Base-by-base conservation (phyloP, 2,113 vertebrate species). In the Callithrix jacchus region DNA sequence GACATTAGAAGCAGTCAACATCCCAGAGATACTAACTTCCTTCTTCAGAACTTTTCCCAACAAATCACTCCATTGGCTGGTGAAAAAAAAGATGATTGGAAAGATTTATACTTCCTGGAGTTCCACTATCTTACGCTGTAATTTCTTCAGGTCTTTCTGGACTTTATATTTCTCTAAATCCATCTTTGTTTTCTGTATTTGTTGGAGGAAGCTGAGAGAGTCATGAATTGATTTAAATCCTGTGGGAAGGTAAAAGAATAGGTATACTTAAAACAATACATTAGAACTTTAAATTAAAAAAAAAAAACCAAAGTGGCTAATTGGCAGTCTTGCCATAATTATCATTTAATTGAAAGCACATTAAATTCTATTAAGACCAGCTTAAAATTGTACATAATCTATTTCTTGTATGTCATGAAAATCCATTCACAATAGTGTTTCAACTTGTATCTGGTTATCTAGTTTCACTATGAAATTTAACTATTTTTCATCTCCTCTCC, bases 201-300 rank as follows among this genome's bases (percentile, higher is more conserved):
- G 98, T 97, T 98, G 99, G 92, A 99, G 98, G 92, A 99, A 98
- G 73, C 97, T 98, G 70, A 99, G 98, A 96, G 99, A 99, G 30
- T 99, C 99, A 0, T 98, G 98, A 96, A 99, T 97, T 0, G 98
- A 98, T 74, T 98, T 98, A 98, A 99, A 99, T 89, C 99, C 99
- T 99, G 97, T 94, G 71, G 96, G 30, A 94, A 21, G 21, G 86
- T 47, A 88, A 73, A 71, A 97, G 17, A 96, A 70, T 9, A 98
- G 14, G 66, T 88, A 89, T 23, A 91, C n/a, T 87, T 89, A 96
- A 96, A 96, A 35, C 76, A 80, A 25, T n/a, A 20, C 1, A 37
- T 42, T 73, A 30, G 18, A 79, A 93, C 1, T 8, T 21, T 0
- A 1, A 35, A 66, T 32, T 30, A 32, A 52, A 52, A 52, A 52